phyloP scores from a whole-genome alignment of 1,140 invertebrate genomes.

The Sipha flava region DNA sequence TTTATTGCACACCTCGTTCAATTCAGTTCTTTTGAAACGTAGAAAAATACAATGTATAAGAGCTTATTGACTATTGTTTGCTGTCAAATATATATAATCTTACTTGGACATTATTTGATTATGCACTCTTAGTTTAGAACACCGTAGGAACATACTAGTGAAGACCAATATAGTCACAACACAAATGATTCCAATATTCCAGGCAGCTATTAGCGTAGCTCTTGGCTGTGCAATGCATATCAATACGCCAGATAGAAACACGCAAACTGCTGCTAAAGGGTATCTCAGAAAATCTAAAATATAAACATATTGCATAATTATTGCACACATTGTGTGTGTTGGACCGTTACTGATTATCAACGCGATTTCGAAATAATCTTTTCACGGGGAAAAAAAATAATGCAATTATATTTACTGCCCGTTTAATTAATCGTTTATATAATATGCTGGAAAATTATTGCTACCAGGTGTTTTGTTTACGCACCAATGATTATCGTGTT shows the following conservation, averaged over 20 bases:
- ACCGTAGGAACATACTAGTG: background rate
- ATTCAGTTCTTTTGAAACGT: background rate
- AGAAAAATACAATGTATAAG: background rate
- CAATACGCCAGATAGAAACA: slow-evolving; percentile 1
- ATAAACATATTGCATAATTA: background rate
- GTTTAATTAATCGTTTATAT: background rate
- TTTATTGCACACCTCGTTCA: slow-evolving; percentile 2
- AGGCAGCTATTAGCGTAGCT: slow-evolving; percentile 6
- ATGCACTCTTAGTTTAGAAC: slow-evolving; percentile 21
- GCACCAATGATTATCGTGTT: slow-evolving; percentile 5
- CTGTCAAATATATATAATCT: too few species aligned
- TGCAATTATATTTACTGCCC: too few species aligned
- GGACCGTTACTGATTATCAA: background rate
- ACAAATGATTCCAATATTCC: slow-evolving; percentile 20
- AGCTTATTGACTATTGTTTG: background rate
- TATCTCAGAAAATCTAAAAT: slow-evolving; percentile 9
- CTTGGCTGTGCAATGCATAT: slow-evolving; percentile 18
- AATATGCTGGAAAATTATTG: background rate
- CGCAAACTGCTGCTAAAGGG: slow-evolving; percentile 5
- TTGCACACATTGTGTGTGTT: background rate
- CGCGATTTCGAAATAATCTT: background rate
- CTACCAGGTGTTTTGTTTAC: background rate
- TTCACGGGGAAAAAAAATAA: too few species aligned
- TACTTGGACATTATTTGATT: slow-evolving; percentile 10
- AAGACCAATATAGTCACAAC: slow-evolving; percentile 10